Evolutionary conservation across 2,888 invertebrate species (phyloP), one percentile per base, ranked within the genome.

Genomic region (Drosophila ezoana): DNA sequence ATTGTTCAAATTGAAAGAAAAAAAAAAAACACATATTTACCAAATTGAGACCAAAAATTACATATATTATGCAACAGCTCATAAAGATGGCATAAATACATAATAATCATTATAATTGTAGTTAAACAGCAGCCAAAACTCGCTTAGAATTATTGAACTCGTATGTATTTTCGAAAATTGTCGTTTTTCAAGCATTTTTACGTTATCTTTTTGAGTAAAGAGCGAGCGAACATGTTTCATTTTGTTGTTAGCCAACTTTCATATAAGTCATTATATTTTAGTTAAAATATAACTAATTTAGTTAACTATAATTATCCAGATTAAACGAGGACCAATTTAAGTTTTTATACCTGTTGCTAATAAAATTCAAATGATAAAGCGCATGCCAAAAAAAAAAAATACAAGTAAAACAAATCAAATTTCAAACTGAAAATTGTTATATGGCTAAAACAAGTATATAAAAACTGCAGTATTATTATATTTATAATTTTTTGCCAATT

Each of bases 1-100:
- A 59, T 54, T 54, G 32, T 38, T 62, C 52, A 65, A 57, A 52
- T 43, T 14, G 2, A 57, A 56, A 47, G 37, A 23, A 23, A 57
- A 28, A 20, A 33, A 44, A 58, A 56, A 47, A 32, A 14, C 16
- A 61, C 18, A 41, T 58, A 59, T 64, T 56, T 53, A 82, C 86
- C 88, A 88, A 88, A 86, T 82, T 77, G 67, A 74, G 72, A 88
- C 83, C 83, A 83, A 83, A 87, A 82, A 83, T 48, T 65, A 69
- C 18, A 72, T 43, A 66, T 59, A 48, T 65, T 59, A 54, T 52
- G 13, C 20, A 45, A 49, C 14, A 53, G 40, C 43, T 35, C 14
- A 49, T 43, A 16, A 41, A 14, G 14, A 56, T n/a, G 49, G 16
- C 37, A 38, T 44, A 51, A 40, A 3, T 51, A 38, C 16, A 38